These are phyloP conservation scores for Suricata suricatta DNA, from an alignment of 2,113 vertebrate species.

Conservation along the genomic window DNA sequence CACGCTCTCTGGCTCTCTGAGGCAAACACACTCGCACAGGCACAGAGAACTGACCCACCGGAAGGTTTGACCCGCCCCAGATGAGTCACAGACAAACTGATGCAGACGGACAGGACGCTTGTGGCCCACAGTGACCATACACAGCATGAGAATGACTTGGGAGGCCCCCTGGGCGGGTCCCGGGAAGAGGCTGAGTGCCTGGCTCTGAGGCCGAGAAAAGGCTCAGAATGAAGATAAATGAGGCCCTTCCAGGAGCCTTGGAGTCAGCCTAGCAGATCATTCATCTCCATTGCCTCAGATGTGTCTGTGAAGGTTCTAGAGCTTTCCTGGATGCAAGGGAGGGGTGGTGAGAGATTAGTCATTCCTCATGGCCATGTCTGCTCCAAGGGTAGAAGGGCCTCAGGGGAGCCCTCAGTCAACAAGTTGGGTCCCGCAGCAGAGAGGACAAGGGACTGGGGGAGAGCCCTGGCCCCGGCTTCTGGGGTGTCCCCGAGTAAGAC, in stretches of 20 bases:
- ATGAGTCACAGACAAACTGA: neutral
- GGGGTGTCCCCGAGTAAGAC: rapidly evolving
- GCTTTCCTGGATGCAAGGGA: neutral
- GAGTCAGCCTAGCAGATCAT: neutral
- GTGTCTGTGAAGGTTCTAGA: neutral
- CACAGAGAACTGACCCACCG: neutral
- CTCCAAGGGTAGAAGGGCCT: neutral
- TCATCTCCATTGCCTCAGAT: neutral
- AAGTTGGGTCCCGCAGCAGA: neutral
- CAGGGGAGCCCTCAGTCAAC: neutral
- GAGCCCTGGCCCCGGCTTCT: neutral
- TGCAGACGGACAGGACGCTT: rapidly evolving
- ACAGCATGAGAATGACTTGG: neutral
- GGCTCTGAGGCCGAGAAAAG: neutral
- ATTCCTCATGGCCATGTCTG: neutral
- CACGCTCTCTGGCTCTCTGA: neutral
- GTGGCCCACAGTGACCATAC: neutral
- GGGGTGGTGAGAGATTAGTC: neutral
- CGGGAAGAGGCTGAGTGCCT: neutral
- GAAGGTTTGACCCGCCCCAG: too few species aligned
- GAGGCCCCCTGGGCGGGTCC: neutral
- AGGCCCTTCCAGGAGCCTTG: neutral
- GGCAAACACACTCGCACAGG: neutral
- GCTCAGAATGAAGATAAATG: constrained; percentile 25
- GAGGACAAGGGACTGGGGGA: rapidly evolving